Conservation (phyloP, 2,797 vertebrate species). For the Cuculus canorus region DNA sequence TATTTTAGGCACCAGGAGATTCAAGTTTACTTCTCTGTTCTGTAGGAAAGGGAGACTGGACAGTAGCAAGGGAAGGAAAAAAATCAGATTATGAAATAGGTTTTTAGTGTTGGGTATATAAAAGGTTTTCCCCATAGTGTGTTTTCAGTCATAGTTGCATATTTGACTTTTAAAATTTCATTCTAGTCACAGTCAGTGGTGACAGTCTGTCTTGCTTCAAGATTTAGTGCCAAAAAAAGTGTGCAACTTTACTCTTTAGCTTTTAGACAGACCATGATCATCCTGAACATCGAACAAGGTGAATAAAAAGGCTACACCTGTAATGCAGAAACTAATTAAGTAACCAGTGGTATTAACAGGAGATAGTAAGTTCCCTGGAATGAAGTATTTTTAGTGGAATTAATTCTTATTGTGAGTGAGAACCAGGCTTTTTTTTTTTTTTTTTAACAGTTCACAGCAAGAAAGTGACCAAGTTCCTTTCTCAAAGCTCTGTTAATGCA, state of each 20-base stretch:
- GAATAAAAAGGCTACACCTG: neutral
- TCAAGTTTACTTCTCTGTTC: conserved; percentile 71
- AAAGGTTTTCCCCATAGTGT: conserved; percentile 9
- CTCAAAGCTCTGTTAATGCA: neutral
- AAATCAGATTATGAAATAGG: neutral
- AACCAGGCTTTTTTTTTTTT: neutral
- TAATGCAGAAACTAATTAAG: conserved; percentile 9
- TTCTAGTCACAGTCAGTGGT: neutral
- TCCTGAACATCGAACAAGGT: neutral
- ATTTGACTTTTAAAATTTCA: neutral
- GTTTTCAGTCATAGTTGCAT: neutral
- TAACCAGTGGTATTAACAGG: neutral
- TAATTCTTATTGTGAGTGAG: neutral
- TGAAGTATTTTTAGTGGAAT: neutral
- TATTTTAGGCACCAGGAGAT: conserved; percentile 76
- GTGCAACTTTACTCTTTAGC: neutral
- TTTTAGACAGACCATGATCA: conserved; percentile 20
- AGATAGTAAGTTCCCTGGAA: neutral
- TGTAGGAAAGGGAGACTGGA: conserved; percentile 22
- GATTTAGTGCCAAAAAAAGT: conserved; percentile 31
- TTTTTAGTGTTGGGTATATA: conserved; percentile 16
- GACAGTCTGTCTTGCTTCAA: neutral
- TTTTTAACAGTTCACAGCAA: too few relatives aligned
- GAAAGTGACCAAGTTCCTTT: neutral
- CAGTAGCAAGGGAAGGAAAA: conserved; percentile 26